Percentiles rank a stretch among this genome's conserved stretches.
Conservation (phyloP, 2,113 vertebrate genomes). For the Pterophyllum scalare region DNA sequence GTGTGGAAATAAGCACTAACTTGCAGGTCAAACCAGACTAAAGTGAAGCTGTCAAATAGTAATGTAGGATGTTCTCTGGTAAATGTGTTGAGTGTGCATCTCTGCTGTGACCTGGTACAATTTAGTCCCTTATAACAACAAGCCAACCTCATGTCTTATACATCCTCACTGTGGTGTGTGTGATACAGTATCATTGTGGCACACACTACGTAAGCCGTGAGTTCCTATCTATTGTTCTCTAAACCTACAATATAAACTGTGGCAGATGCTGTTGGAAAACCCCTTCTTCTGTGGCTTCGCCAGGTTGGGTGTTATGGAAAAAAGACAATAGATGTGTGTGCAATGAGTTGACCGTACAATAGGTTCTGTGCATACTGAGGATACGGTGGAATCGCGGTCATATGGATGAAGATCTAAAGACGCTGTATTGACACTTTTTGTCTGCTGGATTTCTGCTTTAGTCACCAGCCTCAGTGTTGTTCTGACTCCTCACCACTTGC, state of each 20-base stretch:
- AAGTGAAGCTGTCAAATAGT: background rate
- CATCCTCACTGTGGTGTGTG: constrained; percentile 37
- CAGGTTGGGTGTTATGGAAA: constrained; percentile 25
- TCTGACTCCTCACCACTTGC: background rate
- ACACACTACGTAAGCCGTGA: constrained; percentile 6
- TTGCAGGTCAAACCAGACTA: background rate
- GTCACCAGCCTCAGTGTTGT: background rate
- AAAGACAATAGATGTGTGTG: constrained; percentile 16
- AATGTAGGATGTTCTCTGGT: background rate
- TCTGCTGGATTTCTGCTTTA: background rate
- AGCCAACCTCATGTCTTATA: constrained; percentile 14
- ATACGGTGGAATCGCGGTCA: background rate
- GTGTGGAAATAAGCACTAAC: background rate
- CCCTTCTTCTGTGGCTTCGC: constrained; percentile 38
- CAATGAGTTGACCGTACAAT: background rate
- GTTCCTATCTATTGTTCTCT: constrained; percentile 54
- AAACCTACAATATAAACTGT: constrained; percentile 32
- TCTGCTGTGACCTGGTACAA: constrained; percentile 10
- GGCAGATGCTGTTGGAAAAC: constrained; percentile 40
- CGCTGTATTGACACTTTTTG: background rate
- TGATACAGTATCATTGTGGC: constrained; percentile 59
- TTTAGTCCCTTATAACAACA: constrained; percentile 36
- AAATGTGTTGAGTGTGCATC: constrained; percentile 13
- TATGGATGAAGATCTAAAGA: constrained; percentile 5
- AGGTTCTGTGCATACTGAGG: background rate